Evolutionary conservation across 2,888 invertebrate genomes (phyloP), one percentile per base, ranked within the genome.

Genomic region (Apeira syringaria): DNA sequence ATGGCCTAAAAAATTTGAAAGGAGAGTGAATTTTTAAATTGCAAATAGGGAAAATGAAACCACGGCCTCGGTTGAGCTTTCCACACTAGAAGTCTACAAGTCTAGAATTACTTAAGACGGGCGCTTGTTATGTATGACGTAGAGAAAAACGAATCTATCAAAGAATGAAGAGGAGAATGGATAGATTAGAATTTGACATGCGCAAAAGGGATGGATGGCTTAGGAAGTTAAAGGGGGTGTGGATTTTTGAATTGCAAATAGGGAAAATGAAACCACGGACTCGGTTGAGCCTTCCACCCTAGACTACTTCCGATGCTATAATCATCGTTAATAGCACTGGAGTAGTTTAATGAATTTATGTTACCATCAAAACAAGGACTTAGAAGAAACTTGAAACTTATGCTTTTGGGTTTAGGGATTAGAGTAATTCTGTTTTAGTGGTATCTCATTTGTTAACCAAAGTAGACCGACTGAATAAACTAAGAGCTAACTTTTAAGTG

Each of bases 161-260:
- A 15, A 15, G 4, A 15, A 2, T 15, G 3, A 15, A 15, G 15
- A 15, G 4, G 20, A 31, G 20, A 8, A 49, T 41, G 50, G 60
- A 58, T 55, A 57, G 53, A 69, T 63, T 37, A 50, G 22, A 31
- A 26, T 37, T 35, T 44, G 20, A 38, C 11, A 53, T 46, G 72
- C 55, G 59, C 50, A 64, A 78, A 68, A 61, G 74, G 70, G 67
- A 72, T 51, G 47, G 60, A 39, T 43, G 48, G 40, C 34, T 29
- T 58, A 64, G 64, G 57, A 56, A 62, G 64, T 55, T 37, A 49
- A 48, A 59, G 71, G 72, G 75, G 68, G 68, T 77, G 76, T 75
- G 69, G 74, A 80, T 83, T 86, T 88, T 88, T 83, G 86, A 85
- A 86, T 89, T 89, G 87, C 87, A 86, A 89, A 88, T 88, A 63